Percentiles rank a stretch among this genome's conserved stretches.
Conservation (phyloP, 2,888 invertebrate genomes). For the Caenorhabditis becei region DNA sequence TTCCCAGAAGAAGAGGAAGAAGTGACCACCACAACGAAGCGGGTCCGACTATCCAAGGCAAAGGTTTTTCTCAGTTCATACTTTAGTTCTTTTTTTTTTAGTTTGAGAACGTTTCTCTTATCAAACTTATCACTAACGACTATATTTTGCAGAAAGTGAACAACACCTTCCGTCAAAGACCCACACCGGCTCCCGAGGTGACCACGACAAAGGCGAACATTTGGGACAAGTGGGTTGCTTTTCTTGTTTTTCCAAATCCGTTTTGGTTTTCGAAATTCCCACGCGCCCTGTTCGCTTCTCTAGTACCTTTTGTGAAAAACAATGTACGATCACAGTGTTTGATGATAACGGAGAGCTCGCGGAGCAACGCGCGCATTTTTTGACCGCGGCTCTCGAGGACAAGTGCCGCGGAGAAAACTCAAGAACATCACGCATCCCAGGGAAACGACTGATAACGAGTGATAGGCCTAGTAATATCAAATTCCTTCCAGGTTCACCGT, state of each 20-base stretch:
- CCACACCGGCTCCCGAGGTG: conserved; percentile 61
- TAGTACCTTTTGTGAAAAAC: conserved; percentile 31
- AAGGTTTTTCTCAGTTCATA: conserved; percentile 30
- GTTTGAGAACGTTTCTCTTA: conserved; percentile 4
- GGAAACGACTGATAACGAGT: too few species aligned
- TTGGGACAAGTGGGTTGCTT: conserved; percentile 74
- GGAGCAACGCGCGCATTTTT: conserved; percentile 38
- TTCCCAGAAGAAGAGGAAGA: conserved; percentile 45
- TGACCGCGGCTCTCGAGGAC: conserved; percentile 45
- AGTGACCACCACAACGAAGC: conserved; percentile 53
- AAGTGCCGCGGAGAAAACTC: conserved; percentile 15
- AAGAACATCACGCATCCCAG: conserved; percentile 60
- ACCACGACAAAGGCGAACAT: conserved; percentile 74
- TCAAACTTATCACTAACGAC: not conserved
- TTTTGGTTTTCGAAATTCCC: conserved; percentile 32
- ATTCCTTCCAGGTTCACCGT: conserved; percentile 74
- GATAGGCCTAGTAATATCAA: conserved; percentile 18
- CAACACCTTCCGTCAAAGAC: conserved; percentile 53
- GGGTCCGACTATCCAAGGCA: conserved; percentile 20
- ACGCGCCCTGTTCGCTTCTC: conserved; percentile 17
- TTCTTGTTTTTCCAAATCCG: not conserved
- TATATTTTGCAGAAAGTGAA: conserved; percentile 53
- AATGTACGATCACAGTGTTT: conserved; percentile 50
- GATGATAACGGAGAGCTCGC: conserved; percentile 22
- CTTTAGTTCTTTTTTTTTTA: conserved; percentile 13